phyloP scores from a whole-genome alignment of 2,888 invertebrate species.

The Caenorhabditis afra region DNA sequence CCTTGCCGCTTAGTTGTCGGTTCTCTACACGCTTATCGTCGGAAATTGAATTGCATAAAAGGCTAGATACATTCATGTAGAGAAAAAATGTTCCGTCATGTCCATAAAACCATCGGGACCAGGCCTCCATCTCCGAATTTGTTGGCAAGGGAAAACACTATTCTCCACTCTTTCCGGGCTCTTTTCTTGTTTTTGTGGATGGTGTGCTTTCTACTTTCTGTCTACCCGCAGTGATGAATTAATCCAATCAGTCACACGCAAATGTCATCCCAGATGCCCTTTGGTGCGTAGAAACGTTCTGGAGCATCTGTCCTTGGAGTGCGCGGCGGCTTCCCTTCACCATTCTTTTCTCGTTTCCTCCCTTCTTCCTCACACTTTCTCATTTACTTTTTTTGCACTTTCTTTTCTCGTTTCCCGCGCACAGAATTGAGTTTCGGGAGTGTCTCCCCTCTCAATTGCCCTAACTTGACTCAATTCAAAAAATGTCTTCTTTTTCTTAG shows the following conservation, averaged over 20 bases:
- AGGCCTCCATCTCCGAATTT: slow-evolving; percentile 3
- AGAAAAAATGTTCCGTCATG: slow-evolving; percentile 11
- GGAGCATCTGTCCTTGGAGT: slow-evolving; percentile 34
- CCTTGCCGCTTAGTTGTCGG: slow-evolving; percentile 22
- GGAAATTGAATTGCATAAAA: slow-evolving; percentile 6
- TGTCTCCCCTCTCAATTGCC: slow-evolving; percentile 1
- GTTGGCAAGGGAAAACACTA: too few relatives aligned
- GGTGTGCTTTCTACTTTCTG: slow-evolving; percentile 18
- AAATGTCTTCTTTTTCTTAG: slow-evolving; percentile 3
- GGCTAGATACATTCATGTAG: slow-evolving; percentile 3
- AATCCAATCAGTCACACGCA: slow-evolving; percentile 56
- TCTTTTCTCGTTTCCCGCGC: too few relatives aligned
- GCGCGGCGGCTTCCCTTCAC: neutral
- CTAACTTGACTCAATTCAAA: slow-evolving; percentile 18
- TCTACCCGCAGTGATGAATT: slow-evolving; percentile 48
- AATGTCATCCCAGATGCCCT: slow-evolving; percentile 46
- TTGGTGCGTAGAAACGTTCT: slow-evolving; percentile 31
- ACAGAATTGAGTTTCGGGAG: slow-evolving; percentile 27
- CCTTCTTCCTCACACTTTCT: slow-evolving; percentile 9
- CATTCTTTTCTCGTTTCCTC: neutral
- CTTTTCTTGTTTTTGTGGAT: too few relatives aligned
- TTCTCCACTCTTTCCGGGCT: too few relatives aligned
- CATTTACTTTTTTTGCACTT: slow-evolving; percentile 29
- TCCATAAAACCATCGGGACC: slow-evolving; percentile 17
- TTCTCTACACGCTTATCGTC: slow-evolving; percentile 13